phyloP scores from a whole-genome alignment of 2,113 vertebrate genomes.

The Mastomys coucha region DNA sequence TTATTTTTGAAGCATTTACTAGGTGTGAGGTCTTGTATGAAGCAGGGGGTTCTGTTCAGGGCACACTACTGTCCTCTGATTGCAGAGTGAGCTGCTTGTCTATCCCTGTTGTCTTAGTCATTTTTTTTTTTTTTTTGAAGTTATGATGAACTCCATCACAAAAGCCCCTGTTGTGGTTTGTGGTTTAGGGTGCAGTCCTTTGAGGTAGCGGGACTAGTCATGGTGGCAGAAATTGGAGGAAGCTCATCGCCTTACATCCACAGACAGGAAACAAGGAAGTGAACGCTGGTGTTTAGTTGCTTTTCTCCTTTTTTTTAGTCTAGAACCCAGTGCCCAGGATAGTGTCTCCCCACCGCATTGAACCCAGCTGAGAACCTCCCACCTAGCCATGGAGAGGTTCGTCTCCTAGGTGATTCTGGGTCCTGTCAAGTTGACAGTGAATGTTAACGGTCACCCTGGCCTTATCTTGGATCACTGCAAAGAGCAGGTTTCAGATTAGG shows the following conservation, averaged over 20 bases:
- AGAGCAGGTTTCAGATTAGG: neutral
- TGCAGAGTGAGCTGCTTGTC: neutral
- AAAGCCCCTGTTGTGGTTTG: neutral
- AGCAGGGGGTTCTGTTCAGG: neutral
- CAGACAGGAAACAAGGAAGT: neutral
- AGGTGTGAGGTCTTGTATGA: neutral
- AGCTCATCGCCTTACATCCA: neutral
- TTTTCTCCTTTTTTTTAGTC: neutral
- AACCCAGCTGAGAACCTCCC: neutral
- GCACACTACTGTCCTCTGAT: neutral
- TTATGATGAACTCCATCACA: neutral
- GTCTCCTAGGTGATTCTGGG: neutral
- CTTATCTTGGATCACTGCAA: neutral
- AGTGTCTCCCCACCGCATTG: neutral
- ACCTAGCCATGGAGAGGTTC: neutral
- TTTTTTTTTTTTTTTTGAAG: neutral
- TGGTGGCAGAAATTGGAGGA: neutral
- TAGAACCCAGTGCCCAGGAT: neutral
- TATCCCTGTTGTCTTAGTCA: neutral
- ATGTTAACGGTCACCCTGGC: neutral
- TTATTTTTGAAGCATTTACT: neutral
- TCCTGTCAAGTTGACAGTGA: neutral
- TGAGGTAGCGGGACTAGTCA: too few species aligned
- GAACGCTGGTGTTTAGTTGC: too few species aligned
- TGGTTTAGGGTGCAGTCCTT: neutral